Percentiles rank a stretch among this genome's conserved stretches.
phyloP scores from a whole-genome alignment of 2,113 vertebrate genomes.

The Oryzias woworae region DNA sequence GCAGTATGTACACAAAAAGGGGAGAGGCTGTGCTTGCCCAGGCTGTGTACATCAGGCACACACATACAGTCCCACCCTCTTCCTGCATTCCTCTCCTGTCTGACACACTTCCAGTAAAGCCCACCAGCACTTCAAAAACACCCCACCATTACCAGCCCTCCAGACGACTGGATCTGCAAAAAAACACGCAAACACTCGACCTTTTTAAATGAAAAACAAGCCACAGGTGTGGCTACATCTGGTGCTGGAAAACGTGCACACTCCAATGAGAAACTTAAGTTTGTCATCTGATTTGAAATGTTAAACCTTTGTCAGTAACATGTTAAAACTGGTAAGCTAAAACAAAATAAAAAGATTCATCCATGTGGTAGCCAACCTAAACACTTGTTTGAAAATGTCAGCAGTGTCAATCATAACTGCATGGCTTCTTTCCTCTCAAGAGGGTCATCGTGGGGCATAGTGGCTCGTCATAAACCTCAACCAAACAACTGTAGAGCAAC shows the following conservation, averaged over 20 bases:
- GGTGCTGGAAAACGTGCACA: too few species aligned
- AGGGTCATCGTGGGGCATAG: too few species aligned
- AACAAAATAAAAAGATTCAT: too few species aligned
- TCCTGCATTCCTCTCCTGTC: slow-evolving; percentile 71
- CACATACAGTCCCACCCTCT: slow-evolving; percentile 45
- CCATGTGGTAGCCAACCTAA: too few species aligned
- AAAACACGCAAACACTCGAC: slow-evolving; percentile 28
- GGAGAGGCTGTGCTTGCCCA: slow-evolving; percentile 17
- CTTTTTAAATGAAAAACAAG: slow-evolving; percentile 20
- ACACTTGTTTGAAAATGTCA: too few species aligned
- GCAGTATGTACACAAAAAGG: slow-evolving; percentile 22
- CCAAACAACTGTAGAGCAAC: too few species aligned
- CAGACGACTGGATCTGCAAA: slow-evolving; percentile 47
- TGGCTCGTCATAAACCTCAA: too few species aligned
- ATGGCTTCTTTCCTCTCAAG: too few species aligned
- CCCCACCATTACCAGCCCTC: slow-evolving; percentile 43
- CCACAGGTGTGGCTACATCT: slow-evolving; percentile 27
- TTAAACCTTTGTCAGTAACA: too few species aligned
- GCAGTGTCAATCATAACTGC: too few species aligned
- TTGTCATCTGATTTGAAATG: neutral
- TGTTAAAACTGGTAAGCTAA: too few species aligned
- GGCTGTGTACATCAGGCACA: slow-evolving; percentile 18
- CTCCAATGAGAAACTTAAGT: neutral
- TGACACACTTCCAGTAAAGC: slow-evolving; percentile 75
- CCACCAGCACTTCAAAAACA: slow-evolving; percentile 68